Conservation (phyloP, 2,113 vertebrate genomes). For the Phalacrocorax pelagicus region DNA sequence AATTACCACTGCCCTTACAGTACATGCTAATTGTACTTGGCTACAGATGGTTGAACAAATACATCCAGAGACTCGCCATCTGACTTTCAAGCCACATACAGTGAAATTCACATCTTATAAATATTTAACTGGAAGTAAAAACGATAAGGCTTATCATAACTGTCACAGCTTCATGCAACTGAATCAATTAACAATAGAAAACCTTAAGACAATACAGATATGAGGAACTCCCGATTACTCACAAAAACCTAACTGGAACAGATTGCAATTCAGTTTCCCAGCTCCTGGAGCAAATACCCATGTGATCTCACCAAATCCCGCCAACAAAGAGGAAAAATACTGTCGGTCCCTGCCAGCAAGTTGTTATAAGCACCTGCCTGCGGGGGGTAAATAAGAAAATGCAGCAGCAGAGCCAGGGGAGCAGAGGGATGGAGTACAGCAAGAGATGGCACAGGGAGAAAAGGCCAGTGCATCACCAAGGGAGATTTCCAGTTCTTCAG, state of each 20-base stretch:
- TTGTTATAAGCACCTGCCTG: background rate
- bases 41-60: slow-evolving; percentile 27
- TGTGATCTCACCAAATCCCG: background rate
- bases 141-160: background rate
- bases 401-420: background rate
- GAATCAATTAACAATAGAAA: background rate
- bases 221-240: background rate
- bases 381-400: background rate
- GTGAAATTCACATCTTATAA: background rate
- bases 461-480: background rate
- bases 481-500: background rate
- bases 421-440: background rate
- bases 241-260: background rate
- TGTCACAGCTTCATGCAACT: background rate
- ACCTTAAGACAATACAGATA: background rate
- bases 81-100: background rate
- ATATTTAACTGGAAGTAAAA: background rate
- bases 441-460: background rate
- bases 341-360: background rate
- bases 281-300: background rate
- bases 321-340: background rate
- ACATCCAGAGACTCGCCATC: background rate
- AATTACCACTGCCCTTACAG: background rate
- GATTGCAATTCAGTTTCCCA: background rate
- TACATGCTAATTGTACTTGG: background rate